Conservation (phyloP, 2,113 vertebrate species). For the Eclectus roratus region DNA sequence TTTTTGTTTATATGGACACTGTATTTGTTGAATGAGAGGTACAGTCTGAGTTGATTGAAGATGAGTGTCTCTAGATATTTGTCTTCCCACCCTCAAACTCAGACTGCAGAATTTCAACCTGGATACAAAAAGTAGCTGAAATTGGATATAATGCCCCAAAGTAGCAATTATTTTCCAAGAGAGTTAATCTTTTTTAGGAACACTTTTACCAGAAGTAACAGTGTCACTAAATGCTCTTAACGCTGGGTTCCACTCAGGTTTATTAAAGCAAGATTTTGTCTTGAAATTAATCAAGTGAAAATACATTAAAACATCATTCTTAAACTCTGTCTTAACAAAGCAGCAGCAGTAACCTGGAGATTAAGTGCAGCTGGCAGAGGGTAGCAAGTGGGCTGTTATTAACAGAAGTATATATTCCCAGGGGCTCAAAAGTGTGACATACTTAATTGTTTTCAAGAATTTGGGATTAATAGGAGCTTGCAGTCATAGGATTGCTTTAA, state of each 20-base stretch:
- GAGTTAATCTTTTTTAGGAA: not conserved
- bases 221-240: not conserved
- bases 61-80: not conserved
- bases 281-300: not conserved
- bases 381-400: not conserved
- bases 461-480: not conserved
- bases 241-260: not conserved
- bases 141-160: not conserved
- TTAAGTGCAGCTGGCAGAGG: not conserved
- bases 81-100: not conserved
- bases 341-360: not conserved
- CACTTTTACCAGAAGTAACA: not conserved
- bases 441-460: not conserved
- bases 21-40: not conserved
- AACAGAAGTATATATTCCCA: not conserved
- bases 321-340: not conserved
- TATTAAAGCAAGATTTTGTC: not conserved
- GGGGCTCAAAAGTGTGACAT: not conserved
- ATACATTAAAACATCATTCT: not conserved
- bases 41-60: not conserved
- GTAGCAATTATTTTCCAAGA: not conserved
- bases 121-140: not conserved
- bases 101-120: not conserved
- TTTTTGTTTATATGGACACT: not conserved
- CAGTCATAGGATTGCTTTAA: not conserved